These are phyloP conservation scores for Hyles vespertilio DNA, from an alignment of 1,140 invertebrate species.

Conservation along the genomic window DNA sequence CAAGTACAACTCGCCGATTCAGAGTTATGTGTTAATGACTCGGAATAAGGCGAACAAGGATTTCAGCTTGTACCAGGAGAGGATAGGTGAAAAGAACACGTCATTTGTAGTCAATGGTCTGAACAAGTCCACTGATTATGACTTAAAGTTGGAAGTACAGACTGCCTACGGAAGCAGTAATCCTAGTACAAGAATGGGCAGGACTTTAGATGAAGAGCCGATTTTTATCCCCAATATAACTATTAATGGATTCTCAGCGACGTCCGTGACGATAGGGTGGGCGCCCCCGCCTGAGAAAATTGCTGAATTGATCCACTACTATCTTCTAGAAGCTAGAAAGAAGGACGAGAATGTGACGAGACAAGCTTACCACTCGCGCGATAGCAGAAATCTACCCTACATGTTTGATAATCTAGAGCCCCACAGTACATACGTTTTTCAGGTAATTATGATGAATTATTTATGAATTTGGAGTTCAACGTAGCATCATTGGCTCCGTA, in stretches of 20 bases:
- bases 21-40: constrained; percentile 72
- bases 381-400: constrained; percentile 80
- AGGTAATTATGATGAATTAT: constrained; percentile 62
- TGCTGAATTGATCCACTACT: constrained; percentile 85
- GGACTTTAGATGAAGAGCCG: constrained; percentile 83
- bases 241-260: constrained; percentile 85
- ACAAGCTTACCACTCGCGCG: constrained; percentile 79
- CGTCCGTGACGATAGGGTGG: constrained; percentile 88
- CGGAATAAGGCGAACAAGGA: neutral
- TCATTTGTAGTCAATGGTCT: constrained; percentile 80
- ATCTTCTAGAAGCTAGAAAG: constrained; percentile 80
- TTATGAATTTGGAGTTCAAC: no score
- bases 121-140: constrained; percentile 78
- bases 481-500: no score
- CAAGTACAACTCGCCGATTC: constrained; percentile 84
- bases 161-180: constrained; percentile 70
- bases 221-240: constrained; percentile 85
- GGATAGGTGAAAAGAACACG: constrained; percentile 77
- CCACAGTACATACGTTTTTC: constrained; percentile 86
- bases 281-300: constrained; percentile 79
- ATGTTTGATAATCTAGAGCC: constrained; percentile 86
- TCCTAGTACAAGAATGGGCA: constrained; percentile 71
- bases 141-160: constrained; percentile 67
- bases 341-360: constrained; percentile 76
- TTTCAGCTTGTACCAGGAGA: constrained; percentile 38